Conservation (phyloP, 2,797 vertebrate genomes). For the Lycodopsis pacificus region DNA sequence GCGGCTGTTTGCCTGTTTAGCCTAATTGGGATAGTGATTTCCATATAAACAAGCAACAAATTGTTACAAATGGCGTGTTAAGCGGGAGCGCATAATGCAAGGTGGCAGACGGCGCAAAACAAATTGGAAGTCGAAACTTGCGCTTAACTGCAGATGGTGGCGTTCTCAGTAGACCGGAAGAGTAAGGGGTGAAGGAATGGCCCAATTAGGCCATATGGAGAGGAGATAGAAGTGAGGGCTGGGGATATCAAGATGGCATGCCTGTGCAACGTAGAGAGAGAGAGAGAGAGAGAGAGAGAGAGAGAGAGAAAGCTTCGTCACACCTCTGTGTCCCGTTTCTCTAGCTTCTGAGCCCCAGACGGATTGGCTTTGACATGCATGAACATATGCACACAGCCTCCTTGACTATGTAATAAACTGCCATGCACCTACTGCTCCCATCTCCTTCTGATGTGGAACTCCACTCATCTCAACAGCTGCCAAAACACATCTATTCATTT, state of each 20-base stretch:
- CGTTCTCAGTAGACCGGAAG: constrained; percentile 34
- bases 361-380: constrained; percentile 50
- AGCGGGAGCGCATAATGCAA: constrained; percentile 57
- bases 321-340: constrained; percentile 4
- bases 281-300: not conserved
- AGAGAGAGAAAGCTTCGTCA: not conserved
- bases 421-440: constrained; percentile 41
- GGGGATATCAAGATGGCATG: not conserved
- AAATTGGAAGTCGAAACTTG: constrained; percentile 33
- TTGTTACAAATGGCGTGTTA: constrained; percentile 72
- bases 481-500: constrained; percentile 51
- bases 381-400: constrained; percentile 19
- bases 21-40: constrained; percentile 73
- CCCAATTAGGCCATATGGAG: constrained; percentile 42
- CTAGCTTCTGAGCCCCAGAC: not conserved
- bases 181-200: constrained; percentile 10
- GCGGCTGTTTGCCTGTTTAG: constrained; percentile 44
- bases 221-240: not conserved
- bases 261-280: not conserved
- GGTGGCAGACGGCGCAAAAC: constrained; percentile 35
- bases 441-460: constrained; percentile 24
- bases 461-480: constrained; percentile 46
- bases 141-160: constrained; percentile 28
- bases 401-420: constrained; percentile 31
- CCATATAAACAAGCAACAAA: constrained; percentile 77